Conservation (phyloP, 1,140 invertebrate genomes). For the Drosophila equinoxialis region DNA sequence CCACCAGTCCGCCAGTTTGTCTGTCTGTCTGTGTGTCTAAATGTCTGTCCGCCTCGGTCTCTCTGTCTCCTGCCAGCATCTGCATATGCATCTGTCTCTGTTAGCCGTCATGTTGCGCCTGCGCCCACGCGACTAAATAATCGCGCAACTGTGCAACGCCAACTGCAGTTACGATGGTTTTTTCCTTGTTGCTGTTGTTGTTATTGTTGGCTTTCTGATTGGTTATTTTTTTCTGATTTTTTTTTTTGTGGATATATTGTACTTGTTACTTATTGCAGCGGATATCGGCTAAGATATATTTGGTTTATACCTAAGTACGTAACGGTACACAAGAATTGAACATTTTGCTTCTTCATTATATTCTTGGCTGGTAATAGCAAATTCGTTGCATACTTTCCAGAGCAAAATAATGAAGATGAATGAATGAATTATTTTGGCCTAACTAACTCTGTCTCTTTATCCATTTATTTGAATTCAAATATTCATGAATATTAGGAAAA, state of each 20-base stretch:
- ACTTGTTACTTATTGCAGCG: constrained; percentile 31
- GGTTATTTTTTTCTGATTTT: constrained; percentile 38
- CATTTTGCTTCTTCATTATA: neutral
- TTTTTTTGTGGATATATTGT: constrained; percentile 3
- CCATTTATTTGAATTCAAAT: too few species aligned
- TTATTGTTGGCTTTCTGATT: constrained; percentile 55
- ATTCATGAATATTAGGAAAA: too few species aligned
- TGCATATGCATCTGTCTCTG: constrained; percentile 68
- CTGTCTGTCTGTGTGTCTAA: constrained; percentile 37
- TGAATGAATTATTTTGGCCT: too few species aligned
- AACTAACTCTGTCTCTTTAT: too few species aligned
- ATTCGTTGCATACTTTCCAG: neutral
- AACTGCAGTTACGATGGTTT: constrained; percentile 69
- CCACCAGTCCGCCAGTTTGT: constrained; percentile 51
- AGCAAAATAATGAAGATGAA: neutral
- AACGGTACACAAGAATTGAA: neutral
- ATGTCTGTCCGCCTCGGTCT: constrained; percentile 55
- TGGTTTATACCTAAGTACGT: neutral
- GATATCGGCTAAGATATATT: constrained; percentile 9
- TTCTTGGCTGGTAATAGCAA: neutral
- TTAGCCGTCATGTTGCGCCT: constrained; percentile 78
- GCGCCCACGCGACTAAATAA: constrained; percentile 58
- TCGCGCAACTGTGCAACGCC: constrained; percentile 40
- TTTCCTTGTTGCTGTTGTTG: constrained; percentile 25
- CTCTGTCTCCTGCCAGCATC: constrained; percentile 20